phyloP scores from a whole-genome alignment of 2,888 invertebrate species.

The Ophion ventricosus region DNA sequence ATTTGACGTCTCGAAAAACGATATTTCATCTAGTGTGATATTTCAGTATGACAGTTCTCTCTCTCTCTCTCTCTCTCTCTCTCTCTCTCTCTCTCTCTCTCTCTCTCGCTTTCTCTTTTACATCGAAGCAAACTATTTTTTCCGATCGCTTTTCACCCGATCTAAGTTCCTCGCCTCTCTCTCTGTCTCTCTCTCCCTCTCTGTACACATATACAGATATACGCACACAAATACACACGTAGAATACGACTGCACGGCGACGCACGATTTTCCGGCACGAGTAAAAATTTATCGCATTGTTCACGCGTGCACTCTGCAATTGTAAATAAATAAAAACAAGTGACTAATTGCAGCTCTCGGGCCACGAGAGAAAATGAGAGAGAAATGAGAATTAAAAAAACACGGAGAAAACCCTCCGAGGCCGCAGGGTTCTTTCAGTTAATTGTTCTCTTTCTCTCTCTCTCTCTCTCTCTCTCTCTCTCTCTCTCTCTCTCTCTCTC shows the following conservation, averaged over 20 bases:
- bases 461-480: slow-evolving; percentile 7
- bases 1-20: no score
- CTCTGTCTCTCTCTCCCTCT: slow-evolving; percentile 1
- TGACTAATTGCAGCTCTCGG: slow-evolving; percentile 45
- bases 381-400: slow-evolving; percentile 20
- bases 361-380: no score
- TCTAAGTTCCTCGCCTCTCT: slow-evolving; percentile 13
- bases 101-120: no score
- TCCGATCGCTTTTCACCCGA: no score
- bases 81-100: no score
- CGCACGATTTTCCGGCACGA: slow-evolving; percentile 35
- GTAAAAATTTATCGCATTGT: slow-evolving; percentile 47
- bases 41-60: no score
- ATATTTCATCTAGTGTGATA: no score
- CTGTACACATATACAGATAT: background rate
- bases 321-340: slow-evolving; percentile 33
- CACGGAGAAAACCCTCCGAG: slow-evolving; percentile 28
- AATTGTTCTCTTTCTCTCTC: slow-evolving; percentile 58
- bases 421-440: slow-evolving; percentile 53
- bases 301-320: slow-evolving; percentile 28
- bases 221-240: background rate
- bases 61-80: no score
- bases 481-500: background rate
- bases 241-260: background rate
- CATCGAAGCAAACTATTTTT: no score